Evolutionary conservation across 2,888 invertebrate genomes (phyloP).

Genomic region (Xylocampa areola): DNA sequence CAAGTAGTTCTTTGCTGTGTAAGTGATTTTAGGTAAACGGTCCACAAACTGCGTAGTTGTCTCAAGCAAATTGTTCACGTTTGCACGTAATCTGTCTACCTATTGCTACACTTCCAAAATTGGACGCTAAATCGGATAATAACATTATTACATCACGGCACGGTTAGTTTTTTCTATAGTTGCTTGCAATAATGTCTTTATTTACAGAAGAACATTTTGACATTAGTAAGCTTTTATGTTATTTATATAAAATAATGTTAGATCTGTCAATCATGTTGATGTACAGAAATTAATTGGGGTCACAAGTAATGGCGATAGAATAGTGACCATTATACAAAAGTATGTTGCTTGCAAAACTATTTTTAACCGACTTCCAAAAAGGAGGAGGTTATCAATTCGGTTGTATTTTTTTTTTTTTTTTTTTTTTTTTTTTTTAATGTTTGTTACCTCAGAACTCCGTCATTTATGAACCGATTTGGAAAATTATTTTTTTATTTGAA

Average conservation of each 20-base stretch:
- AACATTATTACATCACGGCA: slow-evolving; percentile 25
- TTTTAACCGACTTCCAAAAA: background rate
- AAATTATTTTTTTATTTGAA: too few species aligned
- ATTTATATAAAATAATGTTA: too few species aligned
- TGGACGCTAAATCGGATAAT: slow-evolving; percentile 41
- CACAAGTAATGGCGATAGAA: background rate
- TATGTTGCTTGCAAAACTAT: slow-evolving; percentile 9
- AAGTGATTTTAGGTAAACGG: background rate
- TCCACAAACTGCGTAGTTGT: background rate
- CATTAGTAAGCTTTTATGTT: too few species aligned
- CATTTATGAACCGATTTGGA: too few species aligned
- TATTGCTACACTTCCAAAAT: slow-evolving; percentile 37
- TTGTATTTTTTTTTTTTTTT: too few species aligned
- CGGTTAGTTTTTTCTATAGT: slow-evolving; percentile 12
- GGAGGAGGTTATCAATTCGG: too few species aligned
- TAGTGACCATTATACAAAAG: slow-evolving; percentile 8
- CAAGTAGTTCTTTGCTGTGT: background rate
- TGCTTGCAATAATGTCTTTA: slow-evolving; percentile 19
- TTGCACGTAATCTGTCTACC: slow-evolving; percentile 16
- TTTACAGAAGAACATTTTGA: slow-evolving; percentile 22
- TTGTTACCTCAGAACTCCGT: too few species aligned
- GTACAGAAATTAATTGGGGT: slow-evolving; percentile 23
- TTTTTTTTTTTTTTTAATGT: too few species aligned
- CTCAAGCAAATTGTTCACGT: slow-evolving; percentile 12
- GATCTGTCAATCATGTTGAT: slow-evolving; percentile 12